These are phyloP conservation scores for Meloidogyne floridensis DNA, from an alignment of 1,140 invertebrate species.

Conservation along the genomic window DNA sequence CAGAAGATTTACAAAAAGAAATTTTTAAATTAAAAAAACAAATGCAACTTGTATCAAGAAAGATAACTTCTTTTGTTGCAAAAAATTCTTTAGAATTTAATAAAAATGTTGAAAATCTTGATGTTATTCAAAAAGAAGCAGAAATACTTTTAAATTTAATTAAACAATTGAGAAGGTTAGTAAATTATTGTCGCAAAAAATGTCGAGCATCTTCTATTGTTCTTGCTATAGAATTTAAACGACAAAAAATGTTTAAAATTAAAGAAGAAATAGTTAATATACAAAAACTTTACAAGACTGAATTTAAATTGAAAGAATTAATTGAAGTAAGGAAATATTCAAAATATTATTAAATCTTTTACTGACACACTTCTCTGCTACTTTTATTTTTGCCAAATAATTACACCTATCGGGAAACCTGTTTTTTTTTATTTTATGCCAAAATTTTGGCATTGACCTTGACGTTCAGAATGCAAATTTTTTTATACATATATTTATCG, in stretches of 20 bases:
- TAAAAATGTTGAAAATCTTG: slow-evolving; percentile 46
- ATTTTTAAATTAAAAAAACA: slow-evolving; percentile 51
- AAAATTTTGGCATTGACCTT: too few species aligned
- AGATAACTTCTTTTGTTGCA: slow-evolving; percentile 47
- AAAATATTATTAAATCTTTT: too few species aligned
- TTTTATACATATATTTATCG: too few species aligned
- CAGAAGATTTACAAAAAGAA: slow-evolving; percentile 47
- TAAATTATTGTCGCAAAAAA: slow-evolving; percentile 17
- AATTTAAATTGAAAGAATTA: slow-evolving; percentile 43
- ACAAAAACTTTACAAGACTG: slow-evolving; percentile 41
- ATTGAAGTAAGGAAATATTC: slow-evolving; percentile 31
- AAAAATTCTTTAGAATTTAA: slow-evolving; percentile 44
- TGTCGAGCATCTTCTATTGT: slow-evolving; percentile 32
- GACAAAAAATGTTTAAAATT: slow-evolving; percentile 25
- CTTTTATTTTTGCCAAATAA: too few species aligned
- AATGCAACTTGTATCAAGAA: slow-evolving; percentile 53
- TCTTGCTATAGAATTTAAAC: slow-evolving; percentile 43
- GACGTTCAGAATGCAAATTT: too few species aligned
- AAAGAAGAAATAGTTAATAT: slow-evolving; percentile 33
- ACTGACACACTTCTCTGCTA: too few species aligned
- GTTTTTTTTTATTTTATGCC: too few species aligned
- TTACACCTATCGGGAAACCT: too few species aligned
- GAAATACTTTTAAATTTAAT: slow-evolving; percentile 33
- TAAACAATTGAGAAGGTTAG: slow-evolving; percentile 21
- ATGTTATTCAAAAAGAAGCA: slow-evolving; percentile 34